Base-by-base conservation (phyloP, 2,113 vertebrate genomes). In the Stegastes partitus region DNA sequence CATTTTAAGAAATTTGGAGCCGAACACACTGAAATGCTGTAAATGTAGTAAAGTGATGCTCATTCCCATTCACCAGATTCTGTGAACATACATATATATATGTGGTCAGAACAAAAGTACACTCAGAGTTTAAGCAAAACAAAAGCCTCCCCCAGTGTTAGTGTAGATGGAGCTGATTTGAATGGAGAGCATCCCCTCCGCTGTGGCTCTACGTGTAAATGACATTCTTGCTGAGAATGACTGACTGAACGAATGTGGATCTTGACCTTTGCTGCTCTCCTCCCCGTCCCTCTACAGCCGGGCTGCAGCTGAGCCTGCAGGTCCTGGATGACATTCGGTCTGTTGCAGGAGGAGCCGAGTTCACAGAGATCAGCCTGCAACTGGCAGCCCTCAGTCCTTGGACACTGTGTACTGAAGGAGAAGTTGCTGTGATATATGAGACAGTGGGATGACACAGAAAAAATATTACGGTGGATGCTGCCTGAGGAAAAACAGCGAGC, bases 341-440 rank as follows among this genome's bases (percentile, higher is more conserved):
- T 44, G 53, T 25, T 56, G 58, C 22, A 15, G 7, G 23, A 59
- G 55, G 54, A 49, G 42, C 54, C 5, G 54, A 58, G 26, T 58
- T 58, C 39, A 57, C 14, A 23, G 47, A 37, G 49, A 37, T 53
- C 49, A 31, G 39, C 59, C 50, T 55, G 25, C 39, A 21, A 10
- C 37, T 23, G 59, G 4, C 61, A 8, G 51, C 23, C 23, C 25
- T 68, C 64, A 26, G 18, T 0, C 25, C 23, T 5, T 22, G 23
- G n/a, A 68, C 19, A 39, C 44, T 3, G 4, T 14, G 28, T 12
- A 16, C 39, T 58, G 42, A 1, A 19, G 42, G 55, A 49, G 69
- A 39, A 16, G 22, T 16, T 25, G 28, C 11, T 21, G 69, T 62
- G 69, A 72, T 23, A 59, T n/a, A 45, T 61, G 69, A 72, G 28